These are phyloP conservation scores for Pseudomyrmex gracilis DNA, from an alignment of 1,140 invertebrate species.

Conservation along the genomic window DNA sequence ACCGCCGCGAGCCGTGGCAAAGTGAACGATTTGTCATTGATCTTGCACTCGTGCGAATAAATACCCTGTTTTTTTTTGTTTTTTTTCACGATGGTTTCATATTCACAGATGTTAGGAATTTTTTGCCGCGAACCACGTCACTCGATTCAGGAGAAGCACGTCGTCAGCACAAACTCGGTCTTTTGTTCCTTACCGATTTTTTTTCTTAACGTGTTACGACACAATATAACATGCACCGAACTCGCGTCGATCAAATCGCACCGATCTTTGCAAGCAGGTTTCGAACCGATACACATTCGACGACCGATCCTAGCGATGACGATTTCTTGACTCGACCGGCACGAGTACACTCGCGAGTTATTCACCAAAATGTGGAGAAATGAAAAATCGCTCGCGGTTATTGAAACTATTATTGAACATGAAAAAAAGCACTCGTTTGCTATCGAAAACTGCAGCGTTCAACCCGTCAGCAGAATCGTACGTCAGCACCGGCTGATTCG, in stretches of 20 bases:
- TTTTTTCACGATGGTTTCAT: slow-evolving; percentile 4
- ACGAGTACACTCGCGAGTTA: too few relatives aligned
- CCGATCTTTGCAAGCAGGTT: not conserved
- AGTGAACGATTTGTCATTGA: not conserved
- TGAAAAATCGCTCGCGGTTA: not conserved
- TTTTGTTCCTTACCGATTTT: not conserved
- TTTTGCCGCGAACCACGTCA: not conserved
- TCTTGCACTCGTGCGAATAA: not conserved
- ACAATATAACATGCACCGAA: not conserved
- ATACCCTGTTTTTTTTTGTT: not conserved
- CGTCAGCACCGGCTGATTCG: slow-evolving; percentile 42
- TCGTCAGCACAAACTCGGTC: not conserved
- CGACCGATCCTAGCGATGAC: not conserved
- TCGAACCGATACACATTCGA: not conserved
- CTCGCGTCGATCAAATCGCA: not conserved
- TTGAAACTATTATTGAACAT: not conserved
- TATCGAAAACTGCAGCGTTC: not conserved
- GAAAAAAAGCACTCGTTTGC: not conserved
- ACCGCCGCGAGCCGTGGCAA: not conserved
- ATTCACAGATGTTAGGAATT: not conserved
- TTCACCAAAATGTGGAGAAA: too few relatives aligned
- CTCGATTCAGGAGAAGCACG: not conserved
- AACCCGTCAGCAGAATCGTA: not conserved
- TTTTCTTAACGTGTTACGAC: not conserved
- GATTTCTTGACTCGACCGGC: too few relatives aligned